Base-by-base conservation (phyloP, 2,797 vertebrate species). In the Coilia nasus region DNA sequence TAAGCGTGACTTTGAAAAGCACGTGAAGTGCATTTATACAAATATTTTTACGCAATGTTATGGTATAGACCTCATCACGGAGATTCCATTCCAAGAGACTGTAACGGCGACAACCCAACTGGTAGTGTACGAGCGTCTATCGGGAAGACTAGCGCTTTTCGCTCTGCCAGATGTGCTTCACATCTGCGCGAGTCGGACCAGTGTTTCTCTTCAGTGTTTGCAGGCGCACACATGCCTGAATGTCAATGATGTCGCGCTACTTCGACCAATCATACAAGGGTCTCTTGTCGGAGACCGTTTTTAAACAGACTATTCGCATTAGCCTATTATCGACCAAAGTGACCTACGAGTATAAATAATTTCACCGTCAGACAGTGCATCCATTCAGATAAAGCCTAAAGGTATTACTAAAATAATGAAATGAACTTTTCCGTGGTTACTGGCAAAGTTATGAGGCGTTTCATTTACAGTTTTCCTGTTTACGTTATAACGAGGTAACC, bases 241-340 rank as follows among this genome's bases (percentile, higher is more conserved):
- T 78, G 71, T 78, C 71, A 78, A 78, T 78, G 71, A 78, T 78
- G 71, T 78, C 71, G 41, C 41, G 64, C 28, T 71, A 78, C 14
- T 78, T 35, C 71, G 71, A 44, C 71, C 71, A 78, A 78, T 78
- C 71, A 78, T 35, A n/a, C 15, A 21, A 7, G 71, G 31, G 71
- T 44, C 6, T 78, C 71, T 44, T 78, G 35, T 15, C 19, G 71
- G 71, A 44, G 31, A 78, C 35, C 17, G 64, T 71, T 71, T 71
- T 31, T 14, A 71, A 78, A 41, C 17, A 19, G 31, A 41, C 71
- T 9, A 78, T 44, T 9, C 17, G 31, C 35, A 9, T 78, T 59
- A 2, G 41, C 6, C 35, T 67, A 25, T 64, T 25, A 54, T 19
- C 10, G 9, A 67, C 7, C 23, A 67, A 67, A 67, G 25, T 67